Base-by-base conservation (phyloP, 2,888 invertebrate species). In the Tenthredo amoena region DNA sequence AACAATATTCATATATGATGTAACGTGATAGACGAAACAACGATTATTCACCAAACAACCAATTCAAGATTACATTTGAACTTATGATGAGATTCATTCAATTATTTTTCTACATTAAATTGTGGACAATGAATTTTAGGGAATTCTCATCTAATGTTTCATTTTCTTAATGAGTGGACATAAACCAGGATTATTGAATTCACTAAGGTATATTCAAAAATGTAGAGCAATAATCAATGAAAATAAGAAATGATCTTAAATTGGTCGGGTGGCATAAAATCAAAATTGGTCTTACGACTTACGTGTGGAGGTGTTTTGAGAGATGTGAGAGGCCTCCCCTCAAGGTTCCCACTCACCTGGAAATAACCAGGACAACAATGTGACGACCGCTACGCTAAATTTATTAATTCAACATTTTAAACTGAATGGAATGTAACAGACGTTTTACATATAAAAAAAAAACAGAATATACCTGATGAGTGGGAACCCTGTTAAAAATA, bases 271-370 rank as follows among this genome's bases (percentile, higher is more conserved):
- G 79, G 21, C 58, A 77, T 76, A 74, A 84, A 84, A 47, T 76
- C 21, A 86, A 86, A 86, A 85, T 85, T 68, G 87, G 89, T 89
- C 91, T 89, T 79, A 88, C 91, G 91, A 92, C 92, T 92, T 92
- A 92, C 92, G 92, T 92, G 92, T 91, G 90, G 89, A 91, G 91
- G 91, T 88, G 91, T 90, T 88, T 91, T 88, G 91, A 91, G 89
- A 89, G 90, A 90, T 90, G 92, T 91, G 91, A 91, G 91, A 91
- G 90, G 92, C 91, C 91, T 91, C 91, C 92, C 89, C 91, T 91
- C 91, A 91, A 91, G 91, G 91, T 92, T 92, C 92, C 92, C 92
- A 92, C 92, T 92, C 92, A 92, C 92, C 92, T 92, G 92, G 88
- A 92, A 92, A 92, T 90, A 92, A 91, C 91, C 91, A 91, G 91